Evolutionary conservation across 2,113 vertebrate genomes (phyloP).

Genomic region (Coturnix japonica): DNA sequence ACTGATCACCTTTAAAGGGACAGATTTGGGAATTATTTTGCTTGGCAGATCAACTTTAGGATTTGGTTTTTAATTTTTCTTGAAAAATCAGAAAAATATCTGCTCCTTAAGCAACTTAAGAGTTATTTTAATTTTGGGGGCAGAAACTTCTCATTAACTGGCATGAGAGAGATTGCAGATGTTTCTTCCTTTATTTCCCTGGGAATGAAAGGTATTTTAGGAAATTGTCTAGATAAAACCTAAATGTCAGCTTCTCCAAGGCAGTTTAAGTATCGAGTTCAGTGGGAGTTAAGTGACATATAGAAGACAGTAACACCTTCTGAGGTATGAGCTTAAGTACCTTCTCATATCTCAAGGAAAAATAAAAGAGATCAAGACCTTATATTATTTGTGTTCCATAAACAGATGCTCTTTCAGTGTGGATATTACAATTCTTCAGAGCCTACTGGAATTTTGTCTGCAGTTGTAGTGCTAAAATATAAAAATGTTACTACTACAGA

Average conservation of each 20-base stretch:
- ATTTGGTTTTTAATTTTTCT: background rate
- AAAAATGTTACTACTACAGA: background rate
- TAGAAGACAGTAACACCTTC: constrained; percentile 13
- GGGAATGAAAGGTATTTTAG: constrained; percentile 40
- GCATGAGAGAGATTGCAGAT: background rate
- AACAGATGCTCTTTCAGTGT: background rate
- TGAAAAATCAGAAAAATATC: background rate
- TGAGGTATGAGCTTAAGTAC: background rate
- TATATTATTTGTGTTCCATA: background rate
- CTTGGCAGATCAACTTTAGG: background rate
- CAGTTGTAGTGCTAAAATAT: background rate
- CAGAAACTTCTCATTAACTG: background rate
- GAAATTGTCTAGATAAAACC: constrained; percentile 42
- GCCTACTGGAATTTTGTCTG: background rate
- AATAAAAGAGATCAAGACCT: background rate
- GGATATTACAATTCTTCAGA: background rate
- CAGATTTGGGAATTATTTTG: background rate
- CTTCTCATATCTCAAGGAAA: background rate
- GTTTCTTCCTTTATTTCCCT: constrained; percentile 15
- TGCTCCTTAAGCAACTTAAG: background rate
- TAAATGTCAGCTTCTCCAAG: constrained; percentile 44
- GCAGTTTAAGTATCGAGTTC: constrained; percentile 27
- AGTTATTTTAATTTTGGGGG: background rate
- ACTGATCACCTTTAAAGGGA: accelerated
- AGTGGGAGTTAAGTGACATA: constrained; percentile 49